Percentiles rank a stretch among this genome's conserved stretches.
These are phyloP conservation scores for Parnassius apollo DNA, from an alignment of 2,888 invertebrate species.

Conservation along the genomic window DNA sequence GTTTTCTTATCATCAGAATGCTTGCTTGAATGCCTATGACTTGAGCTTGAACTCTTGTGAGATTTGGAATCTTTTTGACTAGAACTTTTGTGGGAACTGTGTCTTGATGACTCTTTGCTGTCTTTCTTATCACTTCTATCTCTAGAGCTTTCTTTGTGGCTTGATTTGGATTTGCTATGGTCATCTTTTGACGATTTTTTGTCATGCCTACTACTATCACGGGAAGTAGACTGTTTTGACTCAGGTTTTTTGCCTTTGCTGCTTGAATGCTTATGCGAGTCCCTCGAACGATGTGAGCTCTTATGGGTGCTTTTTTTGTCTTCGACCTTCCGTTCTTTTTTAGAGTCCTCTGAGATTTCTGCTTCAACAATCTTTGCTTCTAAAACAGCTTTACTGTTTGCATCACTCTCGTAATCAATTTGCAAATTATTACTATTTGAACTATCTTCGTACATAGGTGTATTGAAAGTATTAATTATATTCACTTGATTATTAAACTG, in stretches of 20 bases:
- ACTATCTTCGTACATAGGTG: slow-evolving; percentile 69
- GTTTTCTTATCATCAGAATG: slow-evolving; percentile 64
- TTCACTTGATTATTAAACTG: slow-evolving; percentile 68
- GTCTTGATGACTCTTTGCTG: slow-evolving; percentile 64
- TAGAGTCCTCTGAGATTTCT: slow-evolving; percentile 60
- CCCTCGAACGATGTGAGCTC: slow-evolving; percentile 66
- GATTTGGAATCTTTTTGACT: slow-evolving; percentile 62
- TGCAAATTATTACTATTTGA: slow-evolving; percentile 70
- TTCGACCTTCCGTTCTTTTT: slow-evolving; percentile 57
- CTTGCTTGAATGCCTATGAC: slow-evolving; percentile 53
- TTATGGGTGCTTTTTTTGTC: slow-evolving; percentile 63
- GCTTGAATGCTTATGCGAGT: slow-evolving; percentile 64
- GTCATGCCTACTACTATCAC: slow-evolving; percentile 61
- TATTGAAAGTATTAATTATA: slow-evolving; percentile 58
- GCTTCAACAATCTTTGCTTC: slow-evolving; percentile 57
- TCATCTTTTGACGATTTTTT: slow-evolving; percentile 67
- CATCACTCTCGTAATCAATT: slow-evolving; percentile 75
- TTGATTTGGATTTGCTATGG: slow-evolving; percentile 56
- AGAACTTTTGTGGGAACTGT: slow-evolving; percentile 64
- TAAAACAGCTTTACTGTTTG: slow-evolving; percentile 66
- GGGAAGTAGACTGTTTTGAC: slow-evolving; percentile 64
- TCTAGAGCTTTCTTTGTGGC: slow-evolving; percentile 57
- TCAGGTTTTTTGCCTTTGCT: slow-evolving; percentile 66
- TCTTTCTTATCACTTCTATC: slow-evolving; percentile 64
- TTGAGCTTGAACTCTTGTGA: slow-evolving; percentile 48